These are phyloP conservation scores for Sinocyclocheilus anshuiensis DNA, from an alignment of 2,113 vertebrate genomes.

Conservation along the genomic window DNA sequence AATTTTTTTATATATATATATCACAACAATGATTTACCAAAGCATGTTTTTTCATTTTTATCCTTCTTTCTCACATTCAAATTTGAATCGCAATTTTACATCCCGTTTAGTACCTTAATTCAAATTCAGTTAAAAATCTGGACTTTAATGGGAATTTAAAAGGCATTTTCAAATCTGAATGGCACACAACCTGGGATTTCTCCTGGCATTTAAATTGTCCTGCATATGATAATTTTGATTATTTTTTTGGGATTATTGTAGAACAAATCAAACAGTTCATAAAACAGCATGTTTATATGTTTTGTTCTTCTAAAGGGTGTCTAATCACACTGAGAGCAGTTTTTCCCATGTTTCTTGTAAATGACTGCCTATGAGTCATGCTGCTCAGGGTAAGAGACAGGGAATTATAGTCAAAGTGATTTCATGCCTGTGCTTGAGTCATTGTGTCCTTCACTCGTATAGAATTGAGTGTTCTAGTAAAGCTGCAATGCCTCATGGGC, in stretches of 20 bases:
- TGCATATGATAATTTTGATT: neutral
- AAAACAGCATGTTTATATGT: neutral
- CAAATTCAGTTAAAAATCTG: neutral
- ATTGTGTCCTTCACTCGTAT: neutral
- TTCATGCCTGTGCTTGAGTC: constrained; percentile 1
- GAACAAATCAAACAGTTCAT: neutral
- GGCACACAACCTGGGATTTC: neutral
- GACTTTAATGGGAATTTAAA: neutral
- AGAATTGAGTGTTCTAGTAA: neutral
- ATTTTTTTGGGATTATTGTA: neutral
- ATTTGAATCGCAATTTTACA: too few relatives aligned
- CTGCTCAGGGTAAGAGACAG: neutral
- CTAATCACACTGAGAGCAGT: neutral
- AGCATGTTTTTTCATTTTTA: neutral
- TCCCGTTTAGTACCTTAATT: neutral
- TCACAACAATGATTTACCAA: neutral
- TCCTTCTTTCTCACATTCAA: too few relatives aligned
- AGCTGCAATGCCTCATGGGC: neutral
- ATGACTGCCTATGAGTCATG: constrained; percentile 1
- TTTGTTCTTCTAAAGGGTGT: neutral
- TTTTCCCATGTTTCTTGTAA: neutral
- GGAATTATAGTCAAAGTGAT: neutral
- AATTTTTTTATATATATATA: neutral
- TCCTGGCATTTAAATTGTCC: neutral
- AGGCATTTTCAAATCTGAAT: neutral